Percentiles rank a stretch among this genome's conserved stretches.
phyloP scores from a whole-genome alignment of 2,888 invertebrate genomes.

The Drosophila nigricruria region DNA sequence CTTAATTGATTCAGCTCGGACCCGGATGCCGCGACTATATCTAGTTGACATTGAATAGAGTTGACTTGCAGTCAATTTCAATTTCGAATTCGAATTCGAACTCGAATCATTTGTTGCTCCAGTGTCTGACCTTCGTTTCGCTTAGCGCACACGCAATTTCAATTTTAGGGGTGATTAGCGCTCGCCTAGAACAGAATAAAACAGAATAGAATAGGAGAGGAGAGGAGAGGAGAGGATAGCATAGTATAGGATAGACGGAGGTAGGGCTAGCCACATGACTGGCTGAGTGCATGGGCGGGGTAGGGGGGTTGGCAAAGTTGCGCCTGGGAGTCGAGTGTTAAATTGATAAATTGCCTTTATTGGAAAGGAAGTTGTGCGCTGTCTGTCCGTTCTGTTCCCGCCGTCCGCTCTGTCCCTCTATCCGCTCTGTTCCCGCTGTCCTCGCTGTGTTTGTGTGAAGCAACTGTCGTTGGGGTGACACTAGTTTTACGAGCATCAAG shows the following conservation, averaged over 20 bases:
- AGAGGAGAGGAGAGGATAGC: background rate
- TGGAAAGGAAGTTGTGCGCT: slow-evolving; percentile 74
- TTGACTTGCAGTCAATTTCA: background rate
- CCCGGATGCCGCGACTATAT: background rate
- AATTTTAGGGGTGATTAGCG: slow-evolving; percentile 78
- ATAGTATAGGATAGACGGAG: slow-evolving; percentile 20
- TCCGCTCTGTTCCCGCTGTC: background rate
- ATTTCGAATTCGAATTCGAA: slow-evolving; percentile 13
- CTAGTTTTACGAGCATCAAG: slow-evolving; percentile 60
- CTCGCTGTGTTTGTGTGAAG: background rate
- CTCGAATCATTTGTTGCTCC: slow-evolving; percentile 41
- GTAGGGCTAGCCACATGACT: slow-evolving; percentile 27
- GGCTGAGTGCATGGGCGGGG: background rate
- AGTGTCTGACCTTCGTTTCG: slow-evolving; percentile 66
- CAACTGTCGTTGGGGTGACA: slow-evolving; percentile 30
- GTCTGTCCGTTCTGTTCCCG: slow-evolving; percentile 17
- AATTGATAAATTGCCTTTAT: slow-evolving; percentile 78
- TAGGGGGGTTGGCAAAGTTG: slow-evolving; percentile 19
- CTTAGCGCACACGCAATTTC: slow-evolving; percentile 59
- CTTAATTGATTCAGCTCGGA: slow-evolving; percentile 61
- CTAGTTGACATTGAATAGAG: background rate
- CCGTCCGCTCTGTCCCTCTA: background rate
- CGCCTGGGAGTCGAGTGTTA: slow-evolving; percentile 68
- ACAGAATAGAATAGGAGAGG: background rate
- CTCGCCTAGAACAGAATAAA: slow-evolving; percentile 29